Evolutionary conservation across 2,888 invertebrate genomes (phyloP).

Genomic region (Noctua comes): DNA sequence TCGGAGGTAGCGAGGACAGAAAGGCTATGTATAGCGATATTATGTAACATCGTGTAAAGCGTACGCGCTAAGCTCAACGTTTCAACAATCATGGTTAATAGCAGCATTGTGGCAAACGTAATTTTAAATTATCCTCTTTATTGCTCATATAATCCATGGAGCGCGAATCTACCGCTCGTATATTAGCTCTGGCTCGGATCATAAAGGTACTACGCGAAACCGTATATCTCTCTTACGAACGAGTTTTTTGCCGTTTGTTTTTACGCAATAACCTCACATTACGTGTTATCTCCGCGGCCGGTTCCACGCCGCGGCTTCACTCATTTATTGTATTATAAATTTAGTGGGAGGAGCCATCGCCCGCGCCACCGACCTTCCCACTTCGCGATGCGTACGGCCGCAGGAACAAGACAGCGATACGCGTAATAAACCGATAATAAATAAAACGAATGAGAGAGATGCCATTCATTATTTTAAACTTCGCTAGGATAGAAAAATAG

Average conservation of each 20-base stretch:
- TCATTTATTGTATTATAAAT: conserved; percentile 89
- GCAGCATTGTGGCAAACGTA: conserved; percentile 83
- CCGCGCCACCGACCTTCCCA: conserved; percentile 84
- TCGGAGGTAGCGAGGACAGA: conserved; percentile 51
- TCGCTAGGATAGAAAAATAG: conserved; percentile 88
- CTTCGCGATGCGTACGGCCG: conserved; percentile 76
- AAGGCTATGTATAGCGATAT: conserved; percentile 47
- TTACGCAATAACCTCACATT: conserved; percentile 86
- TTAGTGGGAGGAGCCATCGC: conserved; percentile 88
- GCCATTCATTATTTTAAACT: conserved; percentile 85
- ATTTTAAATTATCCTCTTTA: conserved; percentile 87
- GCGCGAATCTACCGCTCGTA: conserved; percentile 83
- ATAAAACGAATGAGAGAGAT: conserved; percentile 79
- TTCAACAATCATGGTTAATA: conserved; percentile 80
- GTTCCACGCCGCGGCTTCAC: conserved; percentile 82
- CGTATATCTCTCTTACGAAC: conserved; percentile 82
- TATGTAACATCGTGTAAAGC: conserved; percentile 64
- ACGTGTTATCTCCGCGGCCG: conserved; percentile 85
- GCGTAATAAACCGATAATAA: conserved; percentile 75
- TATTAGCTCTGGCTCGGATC: conserved; percentile 82
- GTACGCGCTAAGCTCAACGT: conserved; percentile 63
- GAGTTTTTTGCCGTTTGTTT: conserved; percentile 87
- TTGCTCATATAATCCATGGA: conserved; percentile 83
- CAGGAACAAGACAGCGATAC: conserved; percentile 86
- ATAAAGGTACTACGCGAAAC: conserved; percentile 83